Base-by-base conservation (phyloP, 1,140 invertebrate genomes). In the Probaryconus sp. region DNA sequence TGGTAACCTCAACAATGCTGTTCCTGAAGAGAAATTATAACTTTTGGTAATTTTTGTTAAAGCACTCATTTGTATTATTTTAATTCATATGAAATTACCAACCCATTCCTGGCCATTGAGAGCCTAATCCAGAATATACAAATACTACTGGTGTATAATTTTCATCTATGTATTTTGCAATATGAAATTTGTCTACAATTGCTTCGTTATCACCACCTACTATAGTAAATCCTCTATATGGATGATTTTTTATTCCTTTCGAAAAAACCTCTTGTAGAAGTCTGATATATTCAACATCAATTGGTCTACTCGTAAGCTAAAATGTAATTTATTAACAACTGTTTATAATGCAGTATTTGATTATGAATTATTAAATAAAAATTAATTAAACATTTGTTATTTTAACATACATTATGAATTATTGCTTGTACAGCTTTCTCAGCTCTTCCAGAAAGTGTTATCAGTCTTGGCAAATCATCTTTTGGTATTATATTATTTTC, bases 71-170 rank as follows among this genome's bases (percentile, higher is more conserved):
- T n/a, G n/a, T n/a, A n/a, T n/a, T n/a, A n/a, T n/a, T n/a, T n/a
- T n/a, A n/a, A n/a, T n/a, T n/a, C n/a, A n/a, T n/a, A n/a, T n/a
- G n/a, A n/a, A n/a, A n/a, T n/a, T n/a, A n/a, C n/a, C n/a, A n/a
- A 11, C 92, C 95, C 95, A 97, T 96, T 37, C 93, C 92, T 17
- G 90, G 82, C 95, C 96, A 97, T 79, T 97, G 95, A 1, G 93
- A 93, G 2, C 95, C 95, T 94, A 98, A 95, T 43, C 96, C 96
- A 64, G 95, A 93, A 87, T 96, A 98, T 5, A 97, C 91, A 85
- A 94, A 96, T 90, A 95, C 96, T 0, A 98, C 87, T 10, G 95
- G 94, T 68, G 91, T 85, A n/a, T n/a, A n/a, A 51, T 89, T 88
- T 3, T 90, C 86, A 0, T 90, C 92, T 0, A 89, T 84, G 80